A percentile compares a stretch with the other conserved stretches of the same genome.
Evolutionary conservation across 2,113 vertebrate genomes (phyloP).

Genomic region (Macrotus californicus): DNA sequence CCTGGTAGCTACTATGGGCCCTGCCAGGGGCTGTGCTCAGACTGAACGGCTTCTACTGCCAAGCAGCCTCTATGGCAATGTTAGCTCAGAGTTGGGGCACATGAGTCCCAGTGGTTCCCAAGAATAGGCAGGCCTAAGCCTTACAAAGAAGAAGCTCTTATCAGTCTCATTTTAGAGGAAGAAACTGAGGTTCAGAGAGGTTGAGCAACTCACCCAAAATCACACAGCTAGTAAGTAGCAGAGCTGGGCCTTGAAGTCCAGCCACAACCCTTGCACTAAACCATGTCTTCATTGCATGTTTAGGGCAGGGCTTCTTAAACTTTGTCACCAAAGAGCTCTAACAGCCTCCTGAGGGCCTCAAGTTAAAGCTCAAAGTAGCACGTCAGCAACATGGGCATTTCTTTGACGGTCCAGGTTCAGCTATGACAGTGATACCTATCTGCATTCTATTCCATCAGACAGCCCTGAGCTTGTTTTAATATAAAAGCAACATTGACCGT

Average conservation of each 20-base stretch:
- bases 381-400: not conserved
- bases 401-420: not conserved
- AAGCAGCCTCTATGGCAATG: not conserved
- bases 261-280: not conserved
- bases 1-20: not conserved
- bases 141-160: not conserved
- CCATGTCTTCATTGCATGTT: not conserved
- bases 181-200: not conserved
- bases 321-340: not conserved
- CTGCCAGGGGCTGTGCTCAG: not conserved
- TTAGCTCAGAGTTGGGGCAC: not conserved
- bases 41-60: not conserved
- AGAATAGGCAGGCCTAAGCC: not conserved
- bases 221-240: not conserved
- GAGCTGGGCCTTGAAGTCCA: not conserved
- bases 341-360: not conserved
- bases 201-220: not conserved
- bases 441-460: not conserved
- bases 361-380: not conserved
- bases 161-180: not conserved
- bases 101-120: not conserved
- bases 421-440: not conserved
- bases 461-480: not conserved
- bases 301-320: not conserved
- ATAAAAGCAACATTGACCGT: not conserved